Base-by-base conservation (phyloP, 2,113 vertebrate species). In the Corvus cornix region DNA sequence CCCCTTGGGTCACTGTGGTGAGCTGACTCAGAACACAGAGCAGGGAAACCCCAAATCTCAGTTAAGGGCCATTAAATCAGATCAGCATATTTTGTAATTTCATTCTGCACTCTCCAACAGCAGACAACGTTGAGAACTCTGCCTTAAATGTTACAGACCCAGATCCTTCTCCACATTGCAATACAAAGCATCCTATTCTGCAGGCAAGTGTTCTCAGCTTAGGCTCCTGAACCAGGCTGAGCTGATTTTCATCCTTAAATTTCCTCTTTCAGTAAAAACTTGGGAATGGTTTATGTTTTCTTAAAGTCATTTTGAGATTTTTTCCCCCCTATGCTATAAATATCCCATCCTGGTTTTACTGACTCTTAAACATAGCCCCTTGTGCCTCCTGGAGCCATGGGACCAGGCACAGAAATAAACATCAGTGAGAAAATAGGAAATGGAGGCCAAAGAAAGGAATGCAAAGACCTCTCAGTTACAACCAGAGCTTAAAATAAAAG, bases 101-200 rank as follows among this genome's bases (percentile, higher is more conserved):
- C 35, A 49, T 72, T 83, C 55, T 76, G 58, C 28, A n/a, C 1
- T 27, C 24, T 9, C 10, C 24, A 52, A 20, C 0, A 83, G 70
- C 31, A 84, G 46, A 56, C 0, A 2, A 27, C 10, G 9, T 39
- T 67, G 17, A 76, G 46, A 86, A 70, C 11, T 62, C 72, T 77
- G 46, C 19, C 49, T 70, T 19, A 41, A 58, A 27, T 13, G 16
- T 43, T 52, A 59, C 26, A 70, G 46, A 77, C 3, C 11, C 13
- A 0, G 2, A 46, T 14, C 6, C n/a, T 43, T 46, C 55, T 48
- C 19, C 56, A 35, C 0, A 1, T 0, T 59, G 58, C 48, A 80
- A 46, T 30, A 73, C 22, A 51, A 85, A 76, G 28, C n/a, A 41
- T 6, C n/a, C 64, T 60, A 3, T 55, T 77, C 43, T 51, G 66